These are phyloP conservation scores for Mercenaria mercenaria DNA, from an alignment of 1,140 invertebrate genomes.

Conservation along the genomic window DNA sequence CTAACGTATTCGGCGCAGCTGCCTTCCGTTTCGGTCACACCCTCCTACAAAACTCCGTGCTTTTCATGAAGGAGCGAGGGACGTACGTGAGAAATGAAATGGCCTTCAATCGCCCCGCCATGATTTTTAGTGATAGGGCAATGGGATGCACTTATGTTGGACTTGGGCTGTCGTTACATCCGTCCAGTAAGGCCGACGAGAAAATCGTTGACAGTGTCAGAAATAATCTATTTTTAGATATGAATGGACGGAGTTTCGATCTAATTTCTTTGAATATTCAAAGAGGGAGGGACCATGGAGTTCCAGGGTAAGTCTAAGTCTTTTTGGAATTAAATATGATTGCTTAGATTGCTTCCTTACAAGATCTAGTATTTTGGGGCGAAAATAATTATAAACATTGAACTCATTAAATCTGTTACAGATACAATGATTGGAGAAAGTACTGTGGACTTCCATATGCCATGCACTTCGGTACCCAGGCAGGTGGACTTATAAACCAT, in stretches of 20 bases:
- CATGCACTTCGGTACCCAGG: constrained; percentile 87
- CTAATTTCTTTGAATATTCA: constrained; percentile 89
- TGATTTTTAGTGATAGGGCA: constrained; percentile 47
- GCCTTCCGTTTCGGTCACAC: constrained; percentile 98
- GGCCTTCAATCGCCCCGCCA: constrained; percentile 58
- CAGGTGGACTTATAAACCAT: constrained; percentile 54
- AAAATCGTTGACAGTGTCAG: constrained; percentile 56
- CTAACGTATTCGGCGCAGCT: constrained; percentile 98
- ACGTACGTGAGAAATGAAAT: constrained; percentile 46
- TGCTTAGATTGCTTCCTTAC: background rate
- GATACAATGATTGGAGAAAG: constrained; percentile 70
- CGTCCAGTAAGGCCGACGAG: constrained; percentile 47
- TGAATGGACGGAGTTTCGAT: constrained; percentile 71
- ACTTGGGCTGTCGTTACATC: constrained; percentile 43
- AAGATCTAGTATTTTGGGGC: no score
- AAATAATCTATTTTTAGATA: constrained; percentile 63
- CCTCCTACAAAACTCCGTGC: constrained; percentile 88
- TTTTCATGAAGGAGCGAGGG: constrained; percentile 47
- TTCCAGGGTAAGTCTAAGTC: constrained; percentile 88
- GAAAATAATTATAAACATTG: no score
- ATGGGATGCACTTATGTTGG: constrained; percentile 56
- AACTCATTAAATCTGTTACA: no score
- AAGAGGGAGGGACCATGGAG: constrained; percentile 93
- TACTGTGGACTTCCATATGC: constrained; percentile 81
- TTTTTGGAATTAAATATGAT: no score